A percentile compares a stretch with the other conserved stretches of the same genome.
Evolutionary conservation across 2,113 vertebrate species (phyloP).

Genomic region (Menidia beryllina): DNA sequence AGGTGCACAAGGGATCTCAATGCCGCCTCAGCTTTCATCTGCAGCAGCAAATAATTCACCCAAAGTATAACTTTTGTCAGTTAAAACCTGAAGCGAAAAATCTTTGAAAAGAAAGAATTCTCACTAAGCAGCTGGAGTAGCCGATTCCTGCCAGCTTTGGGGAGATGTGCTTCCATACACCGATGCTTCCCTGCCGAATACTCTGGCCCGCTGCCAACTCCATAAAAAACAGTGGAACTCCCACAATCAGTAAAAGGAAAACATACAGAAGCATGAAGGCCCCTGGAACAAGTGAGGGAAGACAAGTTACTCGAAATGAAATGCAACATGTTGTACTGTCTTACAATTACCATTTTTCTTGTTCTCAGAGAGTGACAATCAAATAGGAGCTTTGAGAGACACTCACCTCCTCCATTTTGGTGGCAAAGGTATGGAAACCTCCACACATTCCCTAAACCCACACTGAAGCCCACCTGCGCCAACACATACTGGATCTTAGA

Average conservation of each 20-base stretch:
- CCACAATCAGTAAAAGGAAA: constrained; percentile 79
- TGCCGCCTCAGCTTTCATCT: not conserved
- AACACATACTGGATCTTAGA: constrained; percentile 97
- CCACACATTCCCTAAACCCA: constrained; percentile 98
- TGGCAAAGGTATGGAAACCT: constrained; percentile 98
- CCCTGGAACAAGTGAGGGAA: constrained; percentile 57
- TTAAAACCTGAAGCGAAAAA: not conserved
- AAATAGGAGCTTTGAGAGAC: too few relatives aligned
- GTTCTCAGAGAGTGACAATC: too few relatives aligned
- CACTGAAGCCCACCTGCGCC: constrained; percentile 96
- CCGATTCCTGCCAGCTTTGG: constrained; percentile 85
- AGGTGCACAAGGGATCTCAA: not conserved
- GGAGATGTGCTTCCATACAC: constrained; percentile 85
- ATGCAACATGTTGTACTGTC: not conserved
- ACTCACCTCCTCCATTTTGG: constrained; percentile 97
- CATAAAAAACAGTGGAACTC: constrained; percentile 87
- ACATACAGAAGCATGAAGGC: constrained; percentile 83
- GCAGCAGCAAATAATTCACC: not conserved
- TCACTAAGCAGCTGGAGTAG: constrained; percentile 87
- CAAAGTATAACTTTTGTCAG: not conserved
- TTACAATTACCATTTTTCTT: not conserved
- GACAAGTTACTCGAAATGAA: not conserved
- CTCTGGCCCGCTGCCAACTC: constrained; percentile 87
- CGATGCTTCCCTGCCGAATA: constrained; percentile 83
- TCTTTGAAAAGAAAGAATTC: not conserved